phyloP scores from a whole-genome alignment of 2,113 vertebrate species.

The Chamaea fasciata region DNA sequence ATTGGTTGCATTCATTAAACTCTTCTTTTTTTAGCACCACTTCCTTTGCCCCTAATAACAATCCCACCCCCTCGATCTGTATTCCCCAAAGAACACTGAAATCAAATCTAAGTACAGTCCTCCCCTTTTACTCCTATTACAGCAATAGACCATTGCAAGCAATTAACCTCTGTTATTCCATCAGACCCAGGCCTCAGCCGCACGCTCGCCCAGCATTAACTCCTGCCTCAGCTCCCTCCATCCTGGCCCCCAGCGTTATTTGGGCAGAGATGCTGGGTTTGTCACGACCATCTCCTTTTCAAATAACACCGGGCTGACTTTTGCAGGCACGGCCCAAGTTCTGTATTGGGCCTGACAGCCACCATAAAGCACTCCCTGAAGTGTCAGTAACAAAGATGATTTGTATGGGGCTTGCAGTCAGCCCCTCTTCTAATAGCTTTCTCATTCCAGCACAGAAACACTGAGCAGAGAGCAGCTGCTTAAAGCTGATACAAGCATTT shows the following conservation, averaged over 20 bases:
- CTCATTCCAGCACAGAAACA: conserved; percentile 78
- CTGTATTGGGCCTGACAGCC: conserved; percentile 83
- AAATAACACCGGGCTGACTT: conserved; percentile 72
- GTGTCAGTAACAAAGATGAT: conserved; percentile 85
- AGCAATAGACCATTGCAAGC: conserved; percentile 75
- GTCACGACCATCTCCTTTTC: conserved; percentile 60
- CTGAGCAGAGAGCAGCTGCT: conserved; percentile 75
- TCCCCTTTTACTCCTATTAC: conserved; percentile 72
- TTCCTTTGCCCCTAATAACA: conserved; percentile 69
- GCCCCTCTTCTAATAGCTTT: conserved; percentile 79
- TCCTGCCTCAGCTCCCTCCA: conserved; percentile 46
- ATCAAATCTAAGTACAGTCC: conserved; percentile 77
- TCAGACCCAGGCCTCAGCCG: conserved; percentile 68
- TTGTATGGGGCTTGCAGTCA: conserved; percentile 79
- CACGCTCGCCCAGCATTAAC: conserved; percentile 55
- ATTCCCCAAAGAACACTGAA: conserved; percentile 82
- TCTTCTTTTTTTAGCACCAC: conserved; percentile 65
- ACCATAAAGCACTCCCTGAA: conserved; percentile 85
- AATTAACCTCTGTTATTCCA: conserved; percentile 83
- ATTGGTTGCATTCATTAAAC: conserved; percentile 77
- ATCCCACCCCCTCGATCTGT: conserved; percentile 71
- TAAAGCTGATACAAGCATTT: conserved; percentile 86
- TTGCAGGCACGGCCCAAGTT: conserved; percentile 64
- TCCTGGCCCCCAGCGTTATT: conserved; percentile 3
- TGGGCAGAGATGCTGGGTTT: conserved; percentile 26